A percentile compares a stretch with the other conserved stretches of the same genome.
These are phyloP conservation scores for Zaprionus inermis DNA, from an alignment of 1,140 invertebrate genomes.

Conservation along the genomic window DNA sequence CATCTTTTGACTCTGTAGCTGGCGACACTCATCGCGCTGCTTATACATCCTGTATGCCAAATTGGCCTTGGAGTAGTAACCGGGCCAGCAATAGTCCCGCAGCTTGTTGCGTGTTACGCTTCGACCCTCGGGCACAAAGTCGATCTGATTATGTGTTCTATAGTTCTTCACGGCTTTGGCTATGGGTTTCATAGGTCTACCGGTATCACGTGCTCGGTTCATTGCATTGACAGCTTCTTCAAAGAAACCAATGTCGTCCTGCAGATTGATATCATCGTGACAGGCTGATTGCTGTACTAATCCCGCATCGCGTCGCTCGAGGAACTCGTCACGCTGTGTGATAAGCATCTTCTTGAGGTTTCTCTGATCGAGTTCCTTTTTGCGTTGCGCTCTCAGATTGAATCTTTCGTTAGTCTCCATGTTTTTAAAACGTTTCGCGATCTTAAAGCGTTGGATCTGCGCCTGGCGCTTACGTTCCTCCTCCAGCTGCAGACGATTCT, in stretches of 20 bases:
- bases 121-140: constrained; percentile 38
- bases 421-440: constrained; percentile 57
- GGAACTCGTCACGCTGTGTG: constrained; percentile 53
- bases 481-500: not conserved
- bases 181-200: constrained; percentile 53
- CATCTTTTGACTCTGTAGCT: constrained; percentile 23
- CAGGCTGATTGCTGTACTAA: constrained; percentile 43
- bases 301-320: constrained; percentile 32
- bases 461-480: constrained; percentile 10
- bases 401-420: constrained; percentile 47
- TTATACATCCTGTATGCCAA: constrained; percentile 55
- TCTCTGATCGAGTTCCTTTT: constrained; percentile 1
- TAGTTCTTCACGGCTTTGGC: constrained; percentile 51
- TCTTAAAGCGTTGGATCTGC: constrained; percentile 49
- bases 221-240: constrained; percentile 45
- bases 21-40: constrained; percentile 49
- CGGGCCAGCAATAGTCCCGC: constrained; percentile 63
- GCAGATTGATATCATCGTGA: constrained; percentile 44
- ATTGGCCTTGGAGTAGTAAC: constrained; percentile 54
- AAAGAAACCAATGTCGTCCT: constrained; percentile 57
- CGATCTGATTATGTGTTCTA: constrained; percentile 44
- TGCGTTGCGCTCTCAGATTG: constrained; percentile 1
- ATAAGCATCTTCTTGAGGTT: constrained; percentile 29
- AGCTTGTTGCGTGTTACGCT: constrained; percentile 42
- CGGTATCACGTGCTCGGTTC: constrained; percentile 37